Conservation (phyloP, 2,797 vertebrate species). For the Hypotaenidia philippensis region DNA sequence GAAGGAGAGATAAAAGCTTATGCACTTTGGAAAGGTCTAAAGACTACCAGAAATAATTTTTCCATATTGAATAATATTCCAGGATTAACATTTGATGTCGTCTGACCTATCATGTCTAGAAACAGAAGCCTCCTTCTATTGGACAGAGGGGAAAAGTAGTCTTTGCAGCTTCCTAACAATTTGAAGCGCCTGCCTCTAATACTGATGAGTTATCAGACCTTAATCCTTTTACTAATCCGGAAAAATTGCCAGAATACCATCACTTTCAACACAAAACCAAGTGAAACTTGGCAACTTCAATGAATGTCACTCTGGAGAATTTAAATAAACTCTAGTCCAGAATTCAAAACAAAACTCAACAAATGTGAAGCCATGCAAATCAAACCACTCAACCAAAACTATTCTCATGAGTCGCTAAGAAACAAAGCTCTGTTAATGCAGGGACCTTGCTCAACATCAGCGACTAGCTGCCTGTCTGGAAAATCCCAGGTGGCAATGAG, state of each 20-base stretch:
- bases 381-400: conserved; percentile 41
- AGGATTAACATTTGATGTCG: conserved; percentile 20
- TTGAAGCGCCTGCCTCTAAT: not conserved
- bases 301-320: not conserved
- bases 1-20: conserved; percentile 18
- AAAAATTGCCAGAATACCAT: conserved; percentile 40
- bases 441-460: not conserved
- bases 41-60: conserved; percentile 25
- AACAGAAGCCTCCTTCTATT: not conserved
- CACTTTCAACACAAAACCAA: conserved; percentile 28
- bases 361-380: conserved; percentile 29
- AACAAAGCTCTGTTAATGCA: not conserved
- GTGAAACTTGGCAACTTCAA: conserved; percentile 34
- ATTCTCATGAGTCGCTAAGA: not conserved
- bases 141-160: not conserved
- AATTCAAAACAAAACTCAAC: conserved; percentile 16
- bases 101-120: not conserved
- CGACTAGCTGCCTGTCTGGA: not conserved
- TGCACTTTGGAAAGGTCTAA: conserved; percentile 21
- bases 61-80: not conserved
- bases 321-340: conserved; percentile 34
- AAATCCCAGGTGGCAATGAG: not conserved
- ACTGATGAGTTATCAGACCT: conserved; percentile 26
- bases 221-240: conserved; percentile 15
- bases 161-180: not conserved